phyloP scores from a whole-genome alignment of 2,888 invertebrate species.

The Bruchidius siliquastri region DNA sequence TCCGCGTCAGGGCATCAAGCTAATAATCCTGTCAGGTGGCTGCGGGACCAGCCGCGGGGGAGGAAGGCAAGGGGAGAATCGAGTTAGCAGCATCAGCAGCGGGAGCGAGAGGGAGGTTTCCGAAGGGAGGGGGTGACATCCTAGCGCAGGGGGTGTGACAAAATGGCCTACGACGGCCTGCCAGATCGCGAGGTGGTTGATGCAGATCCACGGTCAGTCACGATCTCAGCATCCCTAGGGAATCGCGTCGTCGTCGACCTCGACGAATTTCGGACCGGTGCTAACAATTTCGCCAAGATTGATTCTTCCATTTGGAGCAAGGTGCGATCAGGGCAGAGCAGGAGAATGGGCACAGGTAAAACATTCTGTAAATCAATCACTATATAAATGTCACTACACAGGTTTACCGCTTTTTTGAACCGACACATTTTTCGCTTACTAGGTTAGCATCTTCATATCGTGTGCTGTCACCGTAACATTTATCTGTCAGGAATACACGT shows the following conservation, averaged over 20 bases:
- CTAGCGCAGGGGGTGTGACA: slow-evolving; percentile 51
- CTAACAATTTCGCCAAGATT: slow-evolving; percentile 35
- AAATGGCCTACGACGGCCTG: slow-evolving; percentile 56
- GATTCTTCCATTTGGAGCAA: slow-evolving; percentile 57
- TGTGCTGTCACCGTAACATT: no score
- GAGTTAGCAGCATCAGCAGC: slow-evolving; percentile 8
- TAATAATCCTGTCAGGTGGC: slow-evolving; percentile 22
- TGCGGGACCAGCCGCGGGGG: slow-evolving; percentile 16
- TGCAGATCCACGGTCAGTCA: slow-evolving; percentile 36
- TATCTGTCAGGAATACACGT: no score
- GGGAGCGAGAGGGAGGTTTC: slow-evolving; percentile 25
- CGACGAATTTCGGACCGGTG: background rate
- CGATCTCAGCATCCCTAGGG: background rate
- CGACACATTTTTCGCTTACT: no score
- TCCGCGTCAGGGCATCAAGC: slow-evolving; percentile 21
- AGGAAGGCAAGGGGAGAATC: background rate
- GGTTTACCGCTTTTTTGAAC: no score
- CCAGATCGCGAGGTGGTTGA: slow-evolving; percentile 38
- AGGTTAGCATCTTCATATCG: no score
- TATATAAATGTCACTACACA: no score
- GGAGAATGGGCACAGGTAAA: slow-evolving; percentile 72
- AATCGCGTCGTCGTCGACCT: no score
- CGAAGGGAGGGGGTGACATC: slow-evolving; percentile 41
- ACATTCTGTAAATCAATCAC: no score
- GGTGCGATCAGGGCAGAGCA: slow-evolving; percentile 57